Base-by-base conservation (phyloP, 2,888 invertebrate species). In the Boloria selene region DNA sequence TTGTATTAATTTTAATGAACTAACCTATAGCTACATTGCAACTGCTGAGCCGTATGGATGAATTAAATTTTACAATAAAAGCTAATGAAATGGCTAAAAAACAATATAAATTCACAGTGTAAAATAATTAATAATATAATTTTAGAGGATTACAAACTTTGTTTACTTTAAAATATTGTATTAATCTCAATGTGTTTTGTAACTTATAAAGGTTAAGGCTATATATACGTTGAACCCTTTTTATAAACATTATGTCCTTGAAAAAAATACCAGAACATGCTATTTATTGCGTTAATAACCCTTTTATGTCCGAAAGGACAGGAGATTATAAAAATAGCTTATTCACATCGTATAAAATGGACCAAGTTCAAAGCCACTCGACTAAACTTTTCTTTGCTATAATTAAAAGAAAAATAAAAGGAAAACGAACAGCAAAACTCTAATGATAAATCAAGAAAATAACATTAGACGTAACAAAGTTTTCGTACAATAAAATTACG, bases 401-500 rank as follows among this genome's bases (percentile, higher is more conserved):
- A 49, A 66, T 53, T 56, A 58, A 22, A 58, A 61, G 56, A 66
- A 50, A 66, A 61, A 44, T 52, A 67, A 65, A 65, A 62, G 60
- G 60, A 55, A 64, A 62, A 61, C 44, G 50, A 47, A 22, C 13
- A 58, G 61, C 38, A 59, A 63, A 55, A 52, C 47, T 44, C 16
- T 51, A 64, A 64, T 53, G 53, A 62, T 47, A 59, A 58, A 64
- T 63, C 67, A 58, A 53, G 52, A 56, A 61, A 71, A 71, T 68
- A 60, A 65, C 59, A 63, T 70, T 70, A 14, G 58, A 50, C 55
- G 55, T 70, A 67, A 67, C 67, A 53, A 65, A 70, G 69, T 69
- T 70, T 54, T 58, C 49, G 31, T 56, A 65, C 67, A 70, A 70
- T 67, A 69, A 64, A 70, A 69, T 70, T 66, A 67, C 69, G 22